These are phyloP conservation scores for Diadegma fenestrale DNA, from an alignment of 2,888 invertebrate species.

Conservation along the genomic window DNA sequence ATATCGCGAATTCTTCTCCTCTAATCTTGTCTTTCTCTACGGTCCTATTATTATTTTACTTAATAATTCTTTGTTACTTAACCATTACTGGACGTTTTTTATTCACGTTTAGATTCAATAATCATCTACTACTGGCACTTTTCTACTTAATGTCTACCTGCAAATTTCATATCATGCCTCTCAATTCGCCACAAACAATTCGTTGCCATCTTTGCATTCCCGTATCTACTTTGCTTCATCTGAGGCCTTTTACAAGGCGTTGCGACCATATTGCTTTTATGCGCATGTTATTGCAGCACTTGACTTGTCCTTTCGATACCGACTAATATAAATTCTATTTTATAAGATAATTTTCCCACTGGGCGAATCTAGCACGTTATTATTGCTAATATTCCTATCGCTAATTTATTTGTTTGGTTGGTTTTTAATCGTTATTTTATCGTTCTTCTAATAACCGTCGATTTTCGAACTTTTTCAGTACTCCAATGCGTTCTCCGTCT, in stretches of 20 bases:
- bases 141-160: constrained; percentile 83
- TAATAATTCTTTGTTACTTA: constrained; percentile 76
- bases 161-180: constrained; percentile 74
- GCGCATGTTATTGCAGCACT: constrained; percentile 20
- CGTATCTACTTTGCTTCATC: background rate
- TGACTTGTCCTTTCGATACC: background rate
- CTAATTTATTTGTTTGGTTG: background rate
- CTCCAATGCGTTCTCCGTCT: background rate
- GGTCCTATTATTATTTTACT: constrained; percentile 39
- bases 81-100: constrained; percentile 84
- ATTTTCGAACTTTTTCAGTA: background rate
- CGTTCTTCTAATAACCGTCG: background rate
- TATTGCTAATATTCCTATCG: constrained; percentile 25
- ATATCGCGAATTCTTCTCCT: constrained; percentile 1
- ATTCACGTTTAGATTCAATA: constrained; percentile 75
- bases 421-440: background rate
- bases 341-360: constrained; percentile 1
- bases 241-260: background rate
- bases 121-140: constrained; percentile 84
- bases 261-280: constrained; percentile 23
- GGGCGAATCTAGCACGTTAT: constrained; percentile 67
- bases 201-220: constrained; percentile 2
- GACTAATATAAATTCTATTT: background rate
- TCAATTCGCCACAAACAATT: constrained; percentile 23
- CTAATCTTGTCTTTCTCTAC: background rate